Percentiles rank a stretch among this genome's conserved stretches.
Evolutionary conservation across 2,113 vertebrate genomes (phyloP).

Genomic region (Eudorcas thomsonii): DNA sequence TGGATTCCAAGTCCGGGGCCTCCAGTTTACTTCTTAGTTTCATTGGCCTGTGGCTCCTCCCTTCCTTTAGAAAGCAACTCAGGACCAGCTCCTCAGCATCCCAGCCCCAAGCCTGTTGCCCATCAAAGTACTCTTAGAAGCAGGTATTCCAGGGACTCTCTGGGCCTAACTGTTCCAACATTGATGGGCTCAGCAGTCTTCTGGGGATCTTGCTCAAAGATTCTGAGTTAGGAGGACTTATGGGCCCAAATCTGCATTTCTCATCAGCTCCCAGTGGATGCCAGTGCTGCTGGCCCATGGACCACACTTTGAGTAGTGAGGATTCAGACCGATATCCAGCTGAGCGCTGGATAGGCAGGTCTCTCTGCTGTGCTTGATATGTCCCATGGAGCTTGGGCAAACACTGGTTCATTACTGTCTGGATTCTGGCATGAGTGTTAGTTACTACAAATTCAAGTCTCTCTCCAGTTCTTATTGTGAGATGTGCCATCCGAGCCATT

Average conservation of each 20-base stretch:
- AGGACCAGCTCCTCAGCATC: background rate
- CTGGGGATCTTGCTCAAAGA: background rate
- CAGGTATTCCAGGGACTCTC: background rate
- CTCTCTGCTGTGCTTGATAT: background rate
- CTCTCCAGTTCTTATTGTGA: background rate
- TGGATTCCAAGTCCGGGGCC: background rate
- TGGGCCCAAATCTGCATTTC: background rate
- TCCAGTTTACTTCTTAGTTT: background rate
- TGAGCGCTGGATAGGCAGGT: rapidly evolving
- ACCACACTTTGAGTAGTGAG: background rate
- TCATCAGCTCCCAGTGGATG: background rate
- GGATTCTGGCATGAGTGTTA: background rate
- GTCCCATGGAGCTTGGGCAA: background rate
- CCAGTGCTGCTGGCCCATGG: background rate
- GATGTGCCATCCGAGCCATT: background rate
- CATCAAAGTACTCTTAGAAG: background rate
- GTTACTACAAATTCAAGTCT: background rate
- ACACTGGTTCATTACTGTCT: background rate
- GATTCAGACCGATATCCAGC: background rate
- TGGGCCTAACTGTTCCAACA: background rate
- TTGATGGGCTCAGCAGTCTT: background rate
- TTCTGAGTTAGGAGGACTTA: background rate
- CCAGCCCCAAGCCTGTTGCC: background rate
- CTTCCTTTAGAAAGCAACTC: background rate
- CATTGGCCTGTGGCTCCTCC: background rate